Percentiles rank a stretch among this genome's conserved stretches.
Conservation (phyloP, 2,797 vertebrate species). For the Stomatorhinus walkeri region DNA sequence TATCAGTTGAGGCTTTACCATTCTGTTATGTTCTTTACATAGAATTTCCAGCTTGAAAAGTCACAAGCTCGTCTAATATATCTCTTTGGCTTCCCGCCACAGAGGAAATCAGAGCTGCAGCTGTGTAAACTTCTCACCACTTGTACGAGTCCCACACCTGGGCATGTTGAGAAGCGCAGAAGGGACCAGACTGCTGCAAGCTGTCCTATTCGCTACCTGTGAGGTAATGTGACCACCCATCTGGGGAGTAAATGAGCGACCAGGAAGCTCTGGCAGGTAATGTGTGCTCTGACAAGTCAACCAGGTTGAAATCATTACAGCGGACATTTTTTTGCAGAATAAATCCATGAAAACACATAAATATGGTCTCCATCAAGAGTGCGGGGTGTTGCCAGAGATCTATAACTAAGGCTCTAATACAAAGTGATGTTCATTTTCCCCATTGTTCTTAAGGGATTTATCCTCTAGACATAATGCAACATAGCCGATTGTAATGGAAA, state of each 20-base stretch:
- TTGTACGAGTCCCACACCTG: background rate
- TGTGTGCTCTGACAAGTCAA: background rate
- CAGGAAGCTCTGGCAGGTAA: background rate
- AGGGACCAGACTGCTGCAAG: background rate
- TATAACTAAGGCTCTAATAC: conserved; percentile 27
- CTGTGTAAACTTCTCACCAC: background rate
- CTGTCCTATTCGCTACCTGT: background rate
- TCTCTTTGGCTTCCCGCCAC: background rate
- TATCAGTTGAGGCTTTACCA: background rate
- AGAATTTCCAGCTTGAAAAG: background rate
- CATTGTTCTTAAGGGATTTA: conserved; percentile 36
- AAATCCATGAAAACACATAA: conserved; percentile 19
- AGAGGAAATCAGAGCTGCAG: background rate
- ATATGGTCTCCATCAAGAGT: conserved; percentile 31
- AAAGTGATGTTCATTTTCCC: conserved; percentile 42
- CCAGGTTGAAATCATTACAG: background rate
- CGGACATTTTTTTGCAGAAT: background rate
- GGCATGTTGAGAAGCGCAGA: background rate
- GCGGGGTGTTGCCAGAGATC: conserved; percentile 29
- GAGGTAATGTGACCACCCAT: background rate
- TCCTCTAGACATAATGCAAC: conserved; percentile 33
- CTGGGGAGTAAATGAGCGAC: background rate
- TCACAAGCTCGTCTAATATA: background rate
- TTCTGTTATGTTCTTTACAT: background rate
- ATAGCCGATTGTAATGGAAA: conserved; percentile 39